These are phyloP conservation scores for Ptychobarbus kaznakovi DNA, from an alignment of 2,797 vertebrate species.

Conservation along the genomic window DNA sequence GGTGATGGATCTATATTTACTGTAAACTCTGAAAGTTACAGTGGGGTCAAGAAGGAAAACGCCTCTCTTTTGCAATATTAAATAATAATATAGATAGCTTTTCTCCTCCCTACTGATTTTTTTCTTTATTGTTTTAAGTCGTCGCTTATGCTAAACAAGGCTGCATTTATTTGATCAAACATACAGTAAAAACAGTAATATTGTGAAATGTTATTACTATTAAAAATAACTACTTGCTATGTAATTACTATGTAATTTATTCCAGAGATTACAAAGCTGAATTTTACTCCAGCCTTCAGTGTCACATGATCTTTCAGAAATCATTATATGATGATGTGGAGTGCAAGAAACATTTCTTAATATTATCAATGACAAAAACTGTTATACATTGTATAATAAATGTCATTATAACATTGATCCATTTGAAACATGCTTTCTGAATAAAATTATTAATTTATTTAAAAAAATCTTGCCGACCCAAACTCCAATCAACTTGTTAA, in stretches of 20 bases:
- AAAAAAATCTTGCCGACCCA: neutral
- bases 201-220: neutral
- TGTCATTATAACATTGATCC: neutral
- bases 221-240: neutral
- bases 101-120: neutral
- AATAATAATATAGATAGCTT: neutral
- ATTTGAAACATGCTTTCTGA: neutral
- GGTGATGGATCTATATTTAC: neutral
- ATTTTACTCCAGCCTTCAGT: neutral
- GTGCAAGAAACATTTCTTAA: neutral
- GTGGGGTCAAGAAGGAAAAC: neutral
- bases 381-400: neutral
- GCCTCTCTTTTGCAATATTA: neutral
- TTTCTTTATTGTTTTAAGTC: neutral
- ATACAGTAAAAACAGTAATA: neutral
- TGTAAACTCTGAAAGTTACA: neutral
- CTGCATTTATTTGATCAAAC: neutral
- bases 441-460: neutral
- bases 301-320: neutral
- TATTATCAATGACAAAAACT: neutral
- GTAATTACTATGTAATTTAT: neutral
- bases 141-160: neutral
- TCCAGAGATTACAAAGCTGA: neutral
- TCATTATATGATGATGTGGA: neutral
- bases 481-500: neutral